Evolutionary conservation across 2,888 invertebrate genomes (phyloP), one percentile per base, ranked within the genome.

Genomic region (Venustoraphidia nigricollis): DNA sequence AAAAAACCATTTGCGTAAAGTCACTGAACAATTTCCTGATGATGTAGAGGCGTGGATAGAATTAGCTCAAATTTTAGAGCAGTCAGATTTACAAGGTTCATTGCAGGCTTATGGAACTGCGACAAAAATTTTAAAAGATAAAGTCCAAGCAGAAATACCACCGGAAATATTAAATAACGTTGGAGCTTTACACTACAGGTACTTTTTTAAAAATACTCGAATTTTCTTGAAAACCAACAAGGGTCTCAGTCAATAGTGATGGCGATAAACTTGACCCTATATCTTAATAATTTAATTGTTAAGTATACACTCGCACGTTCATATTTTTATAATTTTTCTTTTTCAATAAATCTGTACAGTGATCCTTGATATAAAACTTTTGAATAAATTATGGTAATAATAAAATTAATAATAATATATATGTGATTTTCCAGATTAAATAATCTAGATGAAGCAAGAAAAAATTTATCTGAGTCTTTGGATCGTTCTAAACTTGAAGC

Each of bases 1-100:
- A 0, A 86, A 92, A 63, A 88, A 87, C 58, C 92, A 94, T 66
- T 71, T 98, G 46, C 87, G 91, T 62, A 97, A 96, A 69, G 89
- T 89, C 17, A 94, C 96, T 0, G 94, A 95, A 62, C 91, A 95
- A 66, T 93, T 91, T 64, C 94, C 96, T 0, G 96, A 98, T 57
- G 98, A 99, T 65, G 91, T 97, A 2, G 98, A 98, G 66, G 97
- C 96, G 0, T 97, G 96, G 96, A 96, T 99, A 56, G 97, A 99
- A 65, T 69, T 97, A 54, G 98, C 98, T 0, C 97, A 98, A 71
- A 94, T 98, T 64, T 73, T 97, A 53, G 97, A 98, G 63, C 92
- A 95, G 62, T 86, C 86, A 56, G 97, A 98, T 71, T 73, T 92
- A 48, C 70, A 84, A 70, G 87, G 83, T 43, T 90, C 97, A 0